These are phyloP conservation scores for Oscheius onirici DNA, from an alignment of 2,888 invertebrate species.

Conservation along the genomic window DNA sequence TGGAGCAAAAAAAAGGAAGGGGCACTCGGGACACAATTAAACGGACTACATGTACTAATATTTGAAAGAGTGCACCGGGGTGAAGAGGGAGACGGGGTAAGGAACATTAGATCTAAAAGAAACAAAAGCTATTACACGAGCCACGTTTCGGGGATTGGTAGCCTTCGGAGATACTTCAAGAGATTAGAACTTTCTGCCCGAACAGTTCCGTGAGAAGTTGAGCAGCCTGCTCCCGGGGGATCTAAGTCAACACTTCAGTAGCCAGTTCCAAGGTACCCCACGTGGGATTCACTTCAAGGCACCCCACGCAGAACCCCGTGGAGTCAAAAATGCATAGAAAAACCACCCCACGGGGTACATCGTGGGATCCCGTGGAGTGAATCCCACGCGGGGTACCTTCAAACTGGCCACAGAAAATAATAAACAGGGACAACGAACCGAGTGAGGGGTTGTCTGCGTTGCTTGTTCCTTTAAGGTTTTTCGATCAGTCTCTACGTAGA, in stretches of 20 bases:
- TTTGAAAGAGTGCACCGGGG: not conserved
- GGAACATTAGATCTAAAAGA: not conserved
- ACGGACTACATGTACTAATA: not conserved
- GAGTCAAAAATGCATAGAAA: too few relatives aligned
- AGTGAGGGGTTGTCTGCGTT: constrained; percentile 4
- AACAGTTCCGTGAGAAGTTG: constrained; percentile 20
- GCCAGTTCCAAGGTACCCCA: too few relatives aligned
- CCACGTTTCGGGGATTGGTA: not conserved
- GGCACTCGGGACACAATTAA: not conserved
- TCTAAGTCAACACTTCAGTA: too few relatives aligned
- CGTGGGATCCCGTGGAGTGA: too few relatives aligned
- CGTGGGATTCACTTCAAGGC: too few relatives aligned
- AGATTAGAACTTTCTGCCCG: constrained; percentile 20
- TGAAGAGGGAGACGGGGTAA: not conserved
- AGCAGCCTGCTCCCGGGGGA: constrained; percentile 9
- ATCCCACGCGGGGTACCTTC: too few relatives aligned
- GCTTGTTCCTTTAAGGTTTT: not conserved
- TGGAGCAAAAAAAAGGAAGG: not conserved
- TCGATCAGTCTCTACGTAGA: not conserved
- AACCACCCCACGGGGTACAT: too few relatives aligned
- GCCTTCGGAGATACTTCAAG: not conserved
- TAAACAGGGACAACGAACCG: too few relatives aligned
- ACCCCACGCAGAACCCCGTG: too few relatives aligned
- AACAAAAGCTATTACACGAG: not conserved
- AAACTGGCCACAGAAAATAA: not conserved